phyloP scores from a whole-genome alignment of 1,140 invertebrate genomes.

The Drosophila lini region DNA sequence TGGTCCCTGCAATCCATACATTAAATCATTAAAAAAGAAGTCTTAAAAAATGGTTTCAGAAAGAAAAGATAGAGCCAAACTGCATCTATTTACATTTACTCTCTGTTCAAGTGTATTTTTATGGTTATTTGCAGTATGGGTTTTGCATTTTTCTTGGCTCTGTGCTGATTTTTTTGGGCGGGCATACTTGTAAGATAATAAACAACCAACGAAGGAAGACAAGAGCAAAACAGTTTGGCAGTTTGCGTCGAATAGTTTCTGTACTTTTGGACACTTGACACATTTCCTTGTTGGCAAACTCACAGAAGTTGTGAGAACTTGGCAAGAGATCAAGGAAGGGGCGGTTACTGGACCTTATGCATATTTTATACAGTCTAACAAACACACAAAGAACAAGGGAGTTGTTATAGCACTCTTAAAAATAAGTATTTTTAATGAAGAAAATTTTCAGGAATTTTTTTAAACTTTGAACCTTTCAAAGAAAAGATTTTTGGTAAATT shows the following conservation, averaged over 20 bases:
- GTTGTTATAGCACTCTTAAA: slow-evolving; percentile 1
- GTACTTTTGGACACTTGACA: slow-evolving; percentile 51
- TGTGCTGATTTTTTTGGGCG: slow-evolving; percentile 8
- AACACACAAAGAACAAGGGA: slow-evolving; percentile 17
- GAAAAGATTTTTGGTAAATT: too few species aligned
- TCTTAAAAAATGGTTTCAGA: background rate
- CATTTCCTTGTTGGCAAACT: slow-evolving; percentile 56
- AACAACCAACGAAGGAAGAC: slow-evolving; percentile 31
- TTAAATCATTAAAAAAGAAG: slow-evolving; percentile 19
- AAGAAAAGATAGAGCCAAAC: background rate
- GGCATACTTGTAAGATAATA: slow-evolving; percentile 9
- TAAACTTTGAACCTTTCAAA: background rate
- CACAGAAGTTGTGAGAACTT: slow-evolving; percentile 14
- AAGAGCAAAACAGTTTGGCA: slow-evolving; percentile 49
- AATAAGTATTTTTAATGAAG: background rate
- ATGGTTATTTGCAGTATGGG: slow-evolving; percentile 33
- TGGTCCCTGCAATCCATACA: slow-evolving; percentile 83
- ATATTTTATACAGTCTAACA: slow-evolving; percentile 14
- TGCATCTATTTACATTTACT: slow-evolving; percentile 36
- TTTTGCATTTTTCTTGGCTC: slow-evolving; percentile 45
- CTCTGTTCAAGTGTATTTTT: slow-evolving; percentile 19
- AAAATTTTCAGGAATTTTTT: background rate
- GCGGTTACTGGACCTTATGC: slow-evolving; percentile 5
- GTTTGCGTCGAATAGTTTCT: slow-evolving; percentile 34
- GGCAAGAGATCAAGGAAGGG: slow-evolving; percentile 21